phyloP scores from a whole-genome alignment of 2,888 invertebrate species.

The Xylocampa areola region DNA sequence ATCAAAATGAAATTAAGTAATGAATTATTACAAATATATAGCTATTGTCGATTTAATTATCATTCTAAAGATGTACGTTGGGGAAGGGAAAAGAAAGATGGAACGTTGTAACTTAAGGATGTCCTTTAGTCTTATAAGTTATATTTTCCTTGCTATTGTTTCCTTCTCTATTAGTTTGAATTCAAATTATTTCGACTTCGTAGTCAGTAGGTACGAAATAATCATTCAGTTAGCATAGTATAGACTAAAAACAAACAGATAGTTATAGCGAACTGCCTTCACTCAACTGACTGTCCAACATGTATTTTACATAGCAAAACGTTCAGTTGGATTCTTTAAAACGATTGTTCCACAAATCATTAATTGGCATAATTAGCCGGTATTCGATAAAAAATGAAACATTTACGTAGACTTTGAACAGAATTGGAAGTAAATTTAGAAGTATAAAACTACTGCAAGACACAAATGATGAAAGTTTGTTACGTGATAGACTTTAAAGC shows the following conservation, averaged over 20 bases:
- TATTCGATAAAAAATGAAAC: slow-evolving; percentile 14
- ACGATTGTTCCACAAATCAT: slow-evolving; percentile 6
- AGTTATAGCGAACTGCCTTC: background rate
- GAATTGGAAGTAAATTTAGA: slow-evolving; percentile 7
- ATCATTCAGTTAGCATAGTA: too few species aligned
- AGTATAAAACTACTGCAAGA: slow-evolving; percentile 24
- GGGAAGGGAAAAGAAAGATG: too few species aligned
- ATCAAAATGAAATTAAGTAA: too few species aligned
- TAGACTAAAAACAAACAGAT: background rate
- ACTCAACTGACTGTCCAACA: background rate
- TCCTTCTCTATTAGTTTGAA: too few species aligned
- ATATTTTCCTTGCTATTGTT: too few species aligned
- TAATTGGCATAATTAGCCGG: slow-evolving; percentile 15
- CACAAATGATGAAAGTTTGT: slow-evolving; percentile 45
- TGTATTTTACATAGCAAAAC: background rate
- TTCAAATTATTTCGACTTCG: background rate
- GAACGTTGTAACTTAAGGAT: too few species aligned
- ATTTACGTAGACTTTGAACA: slow-evolving; percentile 16
- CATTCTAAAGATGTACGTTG: too few species aligned
- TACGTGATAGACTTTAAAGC: slow-evolving; percentile 14
- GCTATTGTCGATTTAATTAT: too few species aligned
- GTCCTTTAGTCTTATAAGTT: too few species aligned
- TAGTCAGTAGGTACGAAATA: too few species aligned
- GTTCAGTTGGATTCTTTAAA: slow-evolving; percentile 7
- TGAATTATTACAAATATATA: too few species aligned